Conservation (phyloP, 2,113 vertebrate species). For the Oplegnathus fasciatus region DNA sequence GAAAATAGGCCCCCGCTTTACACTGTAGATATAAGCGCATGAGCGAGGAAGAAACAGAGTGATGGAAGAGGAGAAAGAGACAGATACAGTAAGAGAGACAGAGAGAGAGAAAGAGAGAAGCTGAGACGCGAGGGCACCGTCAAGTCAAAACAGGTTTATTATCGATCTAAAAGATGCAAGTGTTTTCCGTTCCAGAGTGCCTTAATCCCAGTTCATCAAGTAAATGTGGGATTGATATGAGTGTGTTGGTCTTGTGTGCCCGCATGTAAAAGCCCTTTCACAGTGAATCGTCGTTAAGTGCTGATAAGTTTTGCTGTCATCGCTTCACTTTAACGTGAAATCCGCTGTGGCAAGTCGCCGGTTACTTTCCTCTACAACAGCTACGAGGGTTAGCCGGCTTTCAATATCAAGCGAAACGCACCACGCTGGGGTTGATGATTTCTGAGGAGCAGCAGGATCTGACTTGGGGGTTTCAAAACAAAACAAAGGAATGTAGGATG, state of each 20-base stretch:
- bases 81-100: background rate
- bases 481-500: constrained; percentile 43
- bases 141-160: constrained; percentile 52
- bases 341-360: background rate
- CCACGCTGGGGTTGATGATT: constrained; percentile 35
- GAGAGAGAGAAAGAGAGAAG: constrained; percentile 5
- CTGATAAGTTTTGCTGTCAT: constrained; percentile 57
- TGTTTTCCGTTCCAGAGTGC: constrained; percentile 45
- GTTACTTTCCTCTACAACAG: constrained; percentile 21
- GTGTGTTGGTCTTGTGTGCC: constrained; percentile 18
- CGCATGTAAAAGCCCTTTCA: constrained; percentile 24
- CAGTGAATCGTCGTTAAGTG: constrained; percentile 46
- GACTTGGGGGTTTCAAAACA: constrained; percentile 49
- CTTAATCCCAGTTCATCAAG: constrained; percentile 51
- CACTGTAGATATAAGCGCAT: constrained; percentile 39
- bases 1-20: constrained; percentile 73
- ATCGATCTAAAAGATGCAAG: constrained; percentile 51
- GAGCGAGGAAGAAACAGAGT: constrained; percentile 16
- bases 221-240: constrained; percentile 42
- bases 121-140: constrained; percentile 3
- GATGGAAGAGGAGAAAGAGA: constrained; percentile 11
- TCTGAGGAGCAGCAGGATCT: constrained; percentile 47
- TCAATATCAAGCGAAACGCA: constrained; percentile 34
- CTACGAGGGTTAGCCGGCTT: background rate
- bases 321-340: constrained; percentile 45